phyloP scores from a whole-genome alignment of 2,113 vertebrate genomes.

The Perca fluviatilis region DNA sequence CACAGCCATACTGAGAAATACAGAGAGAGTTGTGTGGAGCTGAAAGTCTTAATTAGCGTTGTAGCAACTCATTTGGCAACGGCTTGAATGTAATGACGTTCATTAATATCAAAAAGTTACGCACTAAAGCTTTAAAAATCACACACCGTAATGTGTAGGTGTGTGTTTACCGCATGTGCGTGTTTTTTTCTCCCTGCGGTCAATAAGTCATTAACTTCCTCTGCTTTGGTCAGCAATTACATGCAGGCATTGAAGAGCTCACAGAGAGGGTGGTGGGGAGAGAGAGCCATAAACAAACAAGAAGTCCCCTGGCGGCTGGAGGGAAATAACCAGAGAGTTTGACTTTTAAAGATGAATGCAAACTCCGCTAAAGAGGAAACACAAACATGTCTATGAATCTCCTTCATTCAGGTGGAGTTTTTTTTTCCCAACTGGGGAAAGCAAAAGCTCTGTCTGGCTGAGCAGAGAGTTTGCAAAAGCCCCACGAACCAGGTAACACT shows the following conservation, averaged over 20 bases:
- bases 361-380: conserved; percentile 68
- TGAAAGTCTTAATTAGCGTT: too few relatives aligned
- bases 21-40: too few relatives aligned
- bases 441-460: conserved; percentile 3
- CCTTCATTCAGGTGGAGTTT: conserved; percentile 33
- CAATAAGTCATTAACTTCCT: conserved; percentile 49
- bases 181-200: conserved; percentile 25
- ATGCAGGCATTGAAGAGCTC: conserved; percentile 39
- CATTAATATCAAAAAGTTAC: too few relatives aligned
- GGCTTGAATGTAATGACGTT: too few relatives aligned
- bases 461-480: conserved; percentile 9
- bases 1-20: too few relatives aligned
- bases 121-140: neutral
- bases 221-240: conserved; percentile 59
- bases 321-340: conserved; percentile 46
- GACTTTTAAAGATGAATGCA: conserved; percentile 58
- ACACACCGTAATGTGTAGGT: neutral
- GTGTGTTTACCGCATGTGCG: conserved; percentile 7
- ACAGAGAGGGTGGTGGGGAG: conserved; percentile 2
- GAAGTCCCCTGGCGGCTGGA: conserved; percentile 45
- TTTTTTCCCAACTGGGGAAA: conserved; percentile 28
- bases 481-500: neutral
- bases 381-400: conserved; percentile 65
- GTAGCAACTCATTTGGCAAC: too few relatives aligned
- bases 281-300: conserved; percentile 57